phyloP scores from a whole-genome alignment of 2,797 vertebrate species.

The Sphaeramia orbicularis region DNA sequence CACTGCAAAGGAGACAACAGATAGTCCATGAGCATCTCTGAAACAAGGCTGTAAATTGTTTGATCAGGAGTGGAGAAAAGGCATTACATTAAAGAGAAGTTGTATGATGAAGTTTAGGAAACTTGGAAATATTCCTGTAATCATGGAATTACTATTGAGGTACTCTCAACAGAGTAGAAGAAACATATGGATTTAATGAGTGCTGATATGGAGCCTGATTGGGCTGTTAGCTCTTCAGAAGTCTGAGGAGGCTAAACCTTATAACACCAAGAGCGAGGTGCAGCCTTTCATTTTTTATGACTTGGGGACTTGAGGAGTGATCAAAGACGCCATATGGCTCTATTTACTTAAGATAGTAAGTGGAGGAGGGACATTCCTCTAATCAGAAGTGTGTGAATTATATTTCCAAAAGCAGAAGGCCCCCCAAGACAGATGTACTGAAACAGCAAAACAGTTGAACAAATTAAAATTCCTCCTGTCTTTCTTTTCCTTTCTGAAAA shows the following conservation, averaged over 20 bases:
- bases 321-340: constrained; percentile 62
- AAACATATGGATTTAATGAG: neutral
- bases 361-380: constrained; percentile 41
- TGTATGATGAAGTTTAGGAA: neutral
- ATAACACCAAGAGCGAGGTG: constrained; percentile 47
- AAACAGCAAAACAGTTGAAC: no score
- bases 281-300: constrained; percentile 65
- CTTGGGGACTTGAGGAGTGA: constrained; percentile 46
- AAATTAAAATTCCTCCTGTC: no score
- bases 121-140: neutral
- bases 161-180: neutral
- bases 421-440: no score
- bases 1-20: constrained; percentile 76
- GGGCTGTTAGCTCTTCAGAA: constrained; percentile 49
- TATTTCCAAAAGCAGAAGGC: neutral
- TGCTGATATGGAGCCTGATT: constrained; percentile 18
- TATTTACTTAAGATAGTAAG: constrained; percentile 62
- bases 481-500: no score
- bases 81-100: no score
- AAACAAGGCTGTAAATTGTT: neutral
- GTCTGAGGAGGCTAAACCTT: constrained; percentile 49
- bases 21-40: neutral
- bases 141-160: neutral
- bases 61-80: neutral
- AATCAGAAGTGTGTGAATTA: neutral